phyloP scores from a whole-genome alignment of 92 coral and sea anemone species.

The Siderastrea siderea region DNA sequence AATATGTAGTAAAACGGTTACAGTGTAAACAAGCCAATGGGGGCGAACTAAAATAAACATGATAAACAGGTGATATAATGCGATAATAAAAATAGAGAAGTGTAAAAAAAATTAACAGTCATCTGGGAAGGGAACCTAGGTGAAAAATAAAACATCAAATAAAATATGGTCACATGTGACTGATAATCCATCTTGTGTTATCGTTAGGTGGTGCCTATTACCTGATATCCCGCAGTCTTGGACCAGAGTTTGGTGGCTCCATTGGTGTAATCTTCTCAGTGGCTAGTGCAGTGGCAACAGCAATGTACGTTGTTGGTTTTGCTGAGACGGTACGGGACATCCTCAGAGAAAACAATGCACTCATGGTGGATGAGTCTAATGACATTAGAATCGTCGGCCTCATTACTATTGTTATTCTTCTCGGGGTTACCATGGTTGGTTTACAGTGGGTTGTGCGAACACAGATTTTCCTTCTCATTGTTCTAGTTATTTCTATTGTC shows the following conservation, averaged over 20 bases:
- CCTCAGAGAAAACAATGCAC: conserved; percentile 75
- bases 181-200: neutral
- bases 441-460: conserved; percentile 97
- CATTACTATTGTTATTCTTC: conserved; percentile 80
- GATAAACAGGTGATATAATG: no score
- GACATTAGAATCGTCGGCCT: conserved; percentile 97
- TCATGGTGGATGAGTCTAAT: conserved; percentile 89
- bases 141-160: no score
- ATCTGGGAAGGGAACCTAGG: no score
- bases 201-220: conserved; percentile 92
- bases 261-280: conserved; percentile 95
- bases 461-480: conserved; percentile 82
- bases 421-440: conserved; percentile 92
- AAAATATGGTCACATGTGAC: no score
- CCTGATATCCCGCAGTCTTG: conserved; percentile 96
- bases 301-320: conserved; percentile 98
- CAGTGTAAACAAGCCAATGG: no score
- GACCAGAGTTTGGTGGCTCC: conserved; percentile 99
- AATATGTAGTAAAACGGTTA: no score
- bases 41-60: no score
- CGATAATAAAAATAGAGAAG: no score
- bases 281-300: conserved; percentile 97
- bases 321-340: conserved; percentile 95
- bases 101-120: no score
- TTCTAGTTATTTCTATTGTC: conserved; percentile 83